Base-by-base conservation (phyloP, 2,113 vertebrate genomes). In the Balaeniceps rex region DNA sequence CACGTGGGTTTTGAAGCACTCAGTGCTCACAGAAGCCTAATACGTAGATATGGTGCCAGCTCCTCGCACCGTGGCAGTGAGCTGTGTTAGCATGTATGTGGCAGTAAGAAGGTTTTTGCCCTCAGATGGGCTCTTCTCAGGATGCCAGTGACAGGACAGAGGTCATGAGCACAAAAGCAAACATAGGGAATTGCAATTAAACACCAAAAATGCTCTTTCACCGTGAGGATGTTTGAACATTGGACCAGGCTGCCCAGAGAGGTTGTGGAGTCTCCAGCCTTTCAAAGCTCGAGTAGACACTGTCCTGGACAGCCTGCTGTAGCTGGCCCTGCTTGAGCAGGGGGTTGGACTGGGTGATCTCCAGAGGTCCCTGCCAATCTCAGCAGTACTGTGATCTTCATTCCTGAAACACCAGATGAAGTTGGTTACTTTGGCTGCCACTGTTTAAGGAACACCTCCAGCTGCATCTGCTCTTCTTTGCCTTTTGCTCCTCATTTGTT, bases 1-100 rank as follows among this genome's bases (percentile, higher is more conserved):
- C 11, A 17, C 3, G 2, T 15, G 64, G 14, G 18, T 44, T 79
- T 86, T 25, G 57, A 42, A 54, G 71, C 1, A 13, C 33, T 54
- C 15, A 33, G 54, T 16, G 8, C 31, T 7, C 5, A 2, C 7
- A 7, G 82, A 51, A 71, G 25, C 44, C 44, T 4, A 6, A 3
- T 10, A 6, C 8, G 6, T 25, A 33, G 51, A 14, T 34, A 2
- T 1, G 22, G 51, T 38, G n/a, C 14, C 31, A 40, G 47, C 24
- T 70, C 10, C 68, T 75, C 4, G 19, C 16, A 3, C 19, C 2
- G 4, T 2, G 17, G 52, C 83, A 47, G 26, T 5, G 54, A 58
- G 36, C 38, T n/a, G n/a, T 11, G 31, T 28, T 31, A 16, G 11
- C 5, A 0, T 1, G 2, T 16, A 19, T n/a, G 88, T 4, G 9